Evolutionary conservation across 2,113 vertebrate species (phyloP), one percentile per base, ranked within the genome.

Genomic region (Amblyornis subalaris): DNA sequence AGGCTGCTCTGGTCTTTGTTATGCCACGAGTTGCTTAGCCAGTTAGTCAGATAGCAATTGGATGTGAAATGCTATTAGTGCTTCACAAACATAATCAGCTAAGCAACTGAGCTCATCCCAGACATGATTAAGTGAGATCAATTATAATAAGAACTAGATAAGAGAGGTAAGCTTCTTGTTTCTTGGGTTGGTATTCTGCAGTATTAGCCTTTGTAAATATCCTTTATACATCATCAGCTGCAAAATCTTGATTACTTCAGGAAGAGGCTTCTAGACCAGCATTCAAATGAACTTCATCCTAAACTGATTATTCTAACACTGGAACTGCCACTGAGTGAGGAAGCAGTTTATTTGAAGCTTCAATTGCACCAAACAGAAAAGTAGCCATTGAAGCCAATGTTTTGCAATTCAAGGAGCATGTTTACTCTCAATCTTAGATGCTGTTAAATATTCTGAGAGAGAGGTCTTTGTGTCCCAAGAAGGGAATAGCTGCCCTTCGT

Each of bases 71-170:
- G 67, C 74, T 88, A 58, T 82, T 80, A 89, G 71, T 26, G 47
- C 88, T 89, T 89, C 91, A 90, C 71, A 82, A 96, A 93, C 69
- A 75, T 57, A 89, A 66, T 85, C 92, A 88, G 47, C 81, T 82
- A 79, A 94, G 81, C 58, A 94, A 95, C 10, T 79, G 71, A 93
- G 81, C 74, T 95, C 85, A 85, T 95, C 81, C 58, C 81, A 92
- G 58, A 65, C 2, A 5, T 87, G 91, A 85, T 89, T 96, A 95
- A 87, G 54, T 85, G 75, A 81, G 81, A 89, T 93, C 81, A 91
- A 69, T 96, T 95, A 85, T 77, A 94, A 88, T 90, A 94, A 92
- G 71, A 89, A 73, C 42, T 91, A 95, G 89, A 92, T 82, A 92
- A 91, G 70, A 81, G 77, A 95, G 78, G 31, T 76, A 94, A 86